Evolutionary conservation across 2,888 invertebrate genomes (phyloP), one percentile per base, ranked within the genome.

Genomic region (Tricholauxania praeusta): DNA sequence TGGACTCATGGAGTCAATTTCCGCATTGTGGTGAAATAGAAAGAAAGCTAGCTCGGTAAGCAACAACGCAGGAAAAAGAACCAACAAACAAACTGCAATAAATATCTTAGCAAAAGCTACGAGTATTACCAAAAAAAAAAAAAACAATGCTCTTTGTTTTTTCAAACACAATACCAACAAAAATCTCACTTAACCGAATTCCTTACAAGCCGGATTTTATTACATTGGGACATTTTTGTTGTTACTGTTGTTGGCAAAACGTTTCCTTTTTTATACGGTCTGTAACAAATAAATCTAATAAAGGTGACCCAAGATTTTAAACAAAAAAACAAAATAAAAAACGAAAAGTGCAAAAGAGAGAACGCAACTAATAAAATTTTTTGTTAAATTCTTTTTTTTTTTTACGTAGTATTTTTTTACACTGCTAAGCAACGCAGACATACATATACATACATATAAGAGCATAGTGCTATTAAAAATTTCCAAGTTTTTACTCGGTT

Each of bases 241-340:
- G 32, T n/a, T 39, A n/a, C 32, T 59, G 12, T 15, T 59, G 28
- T 59, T 59, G 32, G 10, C 48, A 4, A 3, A 62, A 47, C 47
- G 22, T 49, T 64, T 17, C 15, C 64, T 64, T 28, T 57, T 47
- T 57, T 49, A 48, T 51, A 7, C 15, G 48, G 64, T 12, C 59
- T 15, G 47, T 22, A 19, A 59, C 68, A 57, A 69, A 69, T 69
- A 69, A 59, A 63, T 64, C 60, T 47, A 64, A 59, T 17, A 53
- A 48, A 71, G 48, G 47, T 59, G 72, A 52, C 64, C 19, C 12
- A 68, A 60, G 71, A 55, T 28, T 47, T 55, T 60, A 17, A 57
- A n/a, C 49, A 28, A 48, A n/a, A 71, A 19, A 55, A n/a, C 12
- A 52, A 64, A 64, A 49, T 2, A 55, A 22, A 71, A 14, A 73